A percentile compares a stretch with the other conserved stretches of the same genome.
These are phyloP conservation scores for Pipistrellus kuhlii DNA, from an alignment of 2,797 vertebrate species.

Conservation along the genomic window DNA sequence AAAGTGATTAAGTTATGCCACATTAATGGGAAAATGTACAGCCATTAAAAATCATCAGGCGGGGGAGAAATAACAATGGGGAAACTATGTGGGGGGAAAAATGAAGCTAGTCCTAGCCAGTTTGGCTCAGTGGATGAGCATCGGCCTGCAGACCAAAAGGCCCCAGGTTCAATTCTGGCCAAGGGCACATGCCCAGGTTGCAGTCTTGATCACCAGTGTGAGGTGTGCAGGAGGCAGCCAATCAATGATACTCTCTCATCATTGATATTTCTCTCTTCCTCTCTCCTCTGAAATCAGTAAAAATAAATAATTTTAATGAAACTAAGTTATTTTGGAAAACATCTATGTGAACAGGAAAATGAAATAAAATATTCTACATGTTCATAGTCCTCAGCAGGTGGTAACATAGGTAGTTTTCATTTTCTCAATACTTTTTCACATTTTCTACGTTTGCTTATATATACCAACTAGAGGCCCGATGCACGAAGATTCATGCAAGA, in stretches of 20 bases:
- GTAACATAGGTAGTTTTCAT: background rate
- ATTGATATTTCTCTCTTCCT: too few relatives aligned
- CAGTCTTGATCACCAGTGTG: too few relatives aligned
- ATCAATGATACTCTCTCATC: too few relatives aligned
- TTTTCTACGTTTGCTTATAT: background rate
- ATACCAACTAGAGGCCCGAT: background rate
- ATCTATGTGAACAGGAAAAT: background rate
- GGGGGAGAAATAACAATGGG: background rate
- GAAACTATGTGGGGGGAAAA: background rate
- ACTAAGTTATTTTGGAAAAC: background rate
- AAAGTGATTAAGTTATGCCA: background rate
- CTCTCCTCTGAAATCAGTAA: too few relatives aligned
- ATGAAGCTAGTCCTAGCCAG: too few relatives aligned
- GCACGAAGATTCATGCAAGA: too few relatives aligned
- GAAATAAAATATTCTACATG: background rate
- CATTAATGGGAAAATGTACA: background rate
- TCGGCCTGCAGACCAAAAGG: too few relatives aligned
- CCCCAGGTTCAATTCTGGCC: too few relatives aligned
- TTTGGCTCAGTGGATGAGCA: too few relatives aligned
- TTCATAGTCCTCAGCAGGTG: background rate
- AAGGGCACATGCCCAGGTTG: too few relatives aligned
- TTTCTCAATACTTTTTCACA: background rate
- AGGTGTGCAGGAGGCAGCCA: too few relatives aligned
- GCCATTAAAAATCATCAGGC: constrained; percentile 6
- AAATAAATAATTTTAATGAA: background rate